Percentiles rank a stretch among this genome's conserved stretches.
Evolutionary conservation across 2,888 invertebrate genomes (phyloP).

Genomic region (Rhogogaster chlorosoma): DNA sequence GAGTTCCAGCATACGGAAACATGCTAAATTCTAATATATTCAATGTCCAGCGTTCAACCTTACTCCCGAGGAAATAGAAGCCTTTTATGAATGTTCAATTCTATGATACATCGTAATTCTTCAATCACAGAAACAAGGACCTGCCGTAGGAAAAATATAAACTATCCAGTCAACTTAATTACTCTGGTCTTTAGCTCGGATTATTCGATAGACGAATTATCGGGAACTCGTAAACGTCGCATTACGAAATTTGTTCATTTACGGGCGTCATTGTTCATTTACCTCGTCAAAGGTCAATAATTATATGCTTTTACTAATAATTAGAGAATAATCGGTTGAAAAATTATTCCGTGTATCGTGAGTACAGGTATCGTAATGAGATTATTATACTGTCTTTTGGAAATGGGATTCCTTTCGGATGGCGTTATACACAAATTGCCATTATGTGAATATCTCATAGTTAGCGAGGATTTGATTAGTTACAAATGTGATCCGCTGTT

Average conservation of each 20-base stretch:
- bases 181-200: neutral
- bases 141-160: neutral
- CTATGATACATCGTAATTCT: neutral
- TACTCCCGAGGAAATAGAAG: neutral
- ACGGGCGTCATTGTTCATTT: neutral
- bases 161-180: neutral
- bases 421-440: neutral
- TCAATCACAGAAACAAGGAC: neutral
- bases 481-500: neutral
- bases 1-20: no score
- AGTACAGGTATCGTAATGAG: neutral
- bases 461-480: neutral
- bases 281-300: constrained; percentile 4
- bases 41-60: neutral
- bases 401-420: neutral
- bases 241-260: neutral
- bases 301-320: constrained; percentile 4
- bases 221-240: neutral
- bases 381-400: neutral
- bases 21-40: neutral
- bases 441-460: neutral
- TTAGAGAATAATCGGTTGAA: neutral
- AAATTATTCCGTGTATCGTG: neutral
- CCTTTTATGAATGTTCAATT: neutral
- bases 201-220: neutral